phyloP scores from a whole-genome alignment of 1,140 invertebrate genomes.

The Chironomus tepperi region DNA sequence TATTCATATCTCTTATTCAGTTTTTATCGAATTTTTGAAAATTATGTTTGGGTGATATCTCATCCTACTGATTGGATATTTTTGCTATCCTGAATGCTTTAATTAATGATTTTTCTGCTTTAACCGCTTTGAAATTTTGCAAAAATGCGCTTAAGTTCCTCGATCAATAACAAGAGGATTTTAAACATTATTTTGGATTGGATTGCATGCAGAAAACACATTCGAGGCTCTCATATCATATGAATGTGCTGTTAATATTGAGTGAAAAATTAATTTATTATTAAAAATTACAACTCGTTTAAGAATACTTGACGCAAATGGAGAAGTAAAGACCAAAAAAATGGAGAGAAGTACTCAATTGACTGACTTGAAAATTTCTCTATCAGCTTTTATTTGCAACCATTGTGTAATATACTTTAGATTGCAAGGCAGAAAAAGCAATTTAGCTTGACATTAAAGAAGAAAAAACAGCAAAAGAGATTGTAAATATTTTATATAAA shows the following conservation, averaged over 20 bases:
- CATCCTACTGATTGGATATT: too few species aligned
- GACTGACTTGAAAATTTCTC: neutral
- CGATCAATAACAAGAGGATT: too few species aligned
- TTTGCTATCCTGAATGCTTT: too few species aligned
- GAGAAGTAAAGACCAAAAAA: neutral
- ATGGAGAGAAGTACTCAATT: neutral
- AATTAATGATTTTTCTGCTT: too few species aligned
- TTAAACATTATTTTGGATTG: too few species aligned
- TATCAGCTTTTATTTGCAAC: neutral
- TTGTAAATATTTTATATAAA: slow-evolving; percentile 1
- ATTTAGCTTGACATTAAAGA: slow-evolving; percentile 14
- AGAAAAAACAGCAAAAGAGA: neutral
- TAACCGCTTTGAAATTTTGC: too few species aligned
- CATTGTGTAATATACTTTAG: neutral
- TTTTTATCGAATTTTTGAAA: too few species aligned
- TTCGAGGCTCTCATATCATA: too few species aligned
- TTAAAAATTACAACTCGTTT: slow-evolving; percentile 14
- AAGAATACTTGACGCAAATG: neutral
- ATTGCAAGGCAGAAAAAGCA: slow-evolving; percentile 12
- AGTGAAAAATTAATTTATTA: slow-evolving; percentile 15
- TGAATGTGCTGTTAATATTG: neutral
- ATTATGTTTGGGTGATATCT: too few species aligned
- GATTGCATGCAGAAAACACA: too few species aligned
- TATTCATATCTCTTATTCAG: too few species aligned
- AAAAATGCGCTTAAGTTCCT: too few species aligned